Conservation (phyloP, 2,113 vertebrate genomes). For the Cervus canadensis region DNA sequence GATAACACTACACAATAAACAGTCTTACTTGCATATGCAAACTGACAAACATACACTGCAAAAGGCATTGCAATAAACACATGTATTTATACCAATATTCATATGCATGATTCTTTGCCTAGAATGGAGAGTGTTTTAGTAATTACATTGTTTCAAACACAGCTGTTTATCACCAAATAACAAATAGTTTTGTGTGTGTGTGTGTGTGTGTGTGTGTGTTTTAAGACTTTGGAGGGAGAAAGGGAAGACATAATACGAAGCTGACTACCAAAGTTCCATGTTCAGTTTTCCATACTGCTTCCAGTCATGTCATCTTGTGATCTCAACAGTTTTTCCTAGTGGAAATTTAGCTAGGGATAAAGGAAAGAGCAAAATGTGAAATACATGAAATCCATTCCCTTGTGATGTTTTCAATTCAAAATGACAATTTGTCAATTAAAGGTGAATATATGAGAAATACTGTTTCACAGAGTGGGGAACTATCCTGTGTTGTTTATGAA, state of each 20-base stretch:
- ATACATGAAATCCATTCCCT: constrained; percentile 50
- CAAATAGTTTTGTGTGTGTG: constrained; percentile 8
- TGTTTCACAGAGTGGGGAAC: not conserved
- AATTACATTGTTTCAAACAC: constrained; percentile 41
- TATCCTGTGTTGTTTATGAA: not conserved
- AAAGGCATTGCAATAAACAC: not conserved
- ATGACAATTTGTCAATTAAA: constrained; percentile 24
- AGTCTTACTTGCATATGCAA: not conserved
- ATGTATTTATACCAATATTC: not conserved
- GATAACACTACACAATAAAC: not conserved
- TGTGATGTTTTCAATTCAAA: not conserved
- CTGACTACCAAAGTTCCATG: not conserved
- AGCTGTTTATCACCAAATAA: constrained; percentile 49
- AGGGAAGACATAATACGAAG: not conserved
- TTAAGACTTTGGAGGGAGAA: not conserved
- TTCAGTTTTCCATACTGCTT: constrained; percentile 13
- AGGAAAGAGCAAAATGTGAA: constrained; percentile 55
- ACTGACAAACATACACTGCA: not conserved
- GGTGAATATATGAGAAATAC: constrained; percentile 23
- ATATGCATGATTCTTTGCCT: not conserved
- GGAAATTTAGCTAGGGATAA: not conserved
- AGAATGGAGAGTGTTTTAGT: constrained; percentile 42
- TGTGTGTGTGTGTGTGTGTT: not conserved
- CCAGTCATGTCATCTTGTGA: not conserved
- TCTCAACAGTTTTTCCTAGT: not conserved